Evolutionary conservation across 2,888 invertebrate species (phyloP), one percentile per base, ranked within the genome.

Genomic region (Rhabditoides inermis): DNA sequence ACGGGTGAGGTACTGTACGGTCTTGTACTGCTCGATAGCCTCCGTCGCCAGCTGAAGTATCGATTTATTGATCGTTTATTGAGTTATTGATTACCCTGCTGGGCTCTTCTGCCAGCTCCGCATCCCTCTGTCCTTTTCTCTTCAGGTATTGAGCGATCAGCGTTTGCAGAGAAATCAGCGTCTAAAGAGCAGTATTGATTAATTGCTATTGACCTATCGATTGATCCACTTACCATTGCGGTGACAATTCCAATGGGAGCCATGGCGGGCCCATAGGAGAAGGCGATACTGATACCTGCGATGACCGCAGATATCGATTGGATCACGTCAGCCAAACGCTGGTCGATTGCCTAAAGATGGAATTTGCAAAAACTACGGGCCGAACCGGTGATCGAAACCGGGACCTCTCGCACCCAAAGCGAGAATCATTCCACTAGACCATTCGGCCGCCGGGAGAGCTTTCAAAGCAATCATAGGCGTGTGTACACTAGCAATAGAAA

Each of bases 1-100:
- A 55, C 75, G 68, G 5, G 75, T 74, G 28, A 79, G 58, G 40
- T 77, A 70, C 6, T 77, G 77, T 2, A 79, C 77, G 6, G 78
- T 78, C 46, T 74, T 61, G 18, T 79, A 75, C 48, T 78, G 77
- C 56, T 77, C 77, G 25, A 79, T 71, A 3, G 74, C 75, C 59
- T 79, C 79, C 22, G 74, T 70, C n/a, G 77, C 77, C 32, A 79
- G 56, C 69, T 68, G 41, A 53, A 56, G n/a, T 49, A 51, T 51
- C 12, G 46, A 56, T 3, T 22, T 51, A 5, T 20, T 23, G 26
- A 30, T 30, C 20, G 25, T n/a, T 35, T 42, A 10, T 5, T 42
- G 23, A 6, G 20, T 47, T 47, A 1, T 30, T 20, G n/a, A 12
- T 30, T 47, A 57, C 58, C 35, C 58, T 47, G 15, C 55, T 44